Conservation (phyloP, 2,113 vertebrate species). For the Malurus alboscapulatus region DNA sequence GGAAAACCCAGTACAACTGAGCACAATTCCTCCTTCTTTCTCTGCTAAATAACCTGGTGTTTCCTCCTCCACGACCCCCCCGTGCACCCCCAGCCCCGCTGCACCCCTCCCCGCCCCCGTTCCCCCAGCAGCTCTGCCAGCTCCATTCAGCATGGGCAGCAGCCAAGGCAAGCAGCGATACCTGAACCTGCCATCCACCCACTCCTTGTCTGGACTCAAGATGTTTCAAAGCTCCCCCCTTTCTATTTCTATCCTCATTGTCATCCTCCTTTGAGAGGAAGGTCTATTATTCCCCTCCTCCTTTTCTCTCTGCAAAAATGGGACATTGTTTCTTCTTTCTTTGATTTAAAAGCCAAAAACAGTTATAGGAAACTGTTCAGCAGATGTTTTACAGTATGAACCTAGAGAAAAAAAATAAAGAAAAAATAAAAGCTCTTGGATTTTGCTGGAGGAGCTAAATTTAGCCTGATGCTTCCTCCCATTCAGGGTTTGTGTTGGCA, state of each 20-base stretch:
- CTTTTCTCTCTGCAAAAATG: conserved; percentile 72
- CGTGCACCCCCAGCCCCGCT: fast-evolving
- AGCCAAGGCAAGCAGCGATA: conserved; percentile 30
- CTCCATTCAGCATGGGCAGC: not conserved
- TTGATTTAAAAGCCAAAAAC: conserved; percentile 86
- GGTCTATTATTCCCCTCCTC: conserved; percentile 67
- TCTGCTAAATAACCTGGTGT: not conserved
- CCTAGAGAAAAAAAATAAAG: conserved; percentile 52
- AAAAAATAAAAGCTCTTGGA: conserved; percentile 35
- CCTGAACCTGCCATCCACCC: conserved; percentile 34
- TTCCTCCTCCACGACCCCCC: not conserved
- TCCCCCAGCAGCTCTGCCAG: not conserved
- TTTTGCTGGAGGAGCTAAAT: conserved; percentile 76
- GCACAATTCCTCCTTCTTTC: not conserved
- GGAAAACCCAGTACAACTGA: not conserved
- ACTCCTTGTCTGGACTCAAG: conserved; percentile 50
- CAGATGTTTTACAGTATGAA: conserved; percentile 81
- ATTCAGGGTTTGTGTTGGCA: conserved; percentile 74
- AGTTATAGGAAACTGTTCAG: conserved; percentile 85
- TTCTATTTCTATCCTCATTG: conserved; percentile 78
- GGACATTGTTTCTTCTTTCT: conserved; percentile 81
- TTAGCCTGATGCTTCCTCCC: conserved; percentile 79
- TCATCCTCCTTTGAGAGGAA: conserved; percentile 75
- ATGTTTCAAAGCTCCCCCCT: conserved; percentile 66
- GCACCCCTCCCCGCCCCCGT: not conserved